Evolutionary conservation across 2,797 vertebrate species (phyloP).

Genomic region (Cossypha caffra): DNA sequence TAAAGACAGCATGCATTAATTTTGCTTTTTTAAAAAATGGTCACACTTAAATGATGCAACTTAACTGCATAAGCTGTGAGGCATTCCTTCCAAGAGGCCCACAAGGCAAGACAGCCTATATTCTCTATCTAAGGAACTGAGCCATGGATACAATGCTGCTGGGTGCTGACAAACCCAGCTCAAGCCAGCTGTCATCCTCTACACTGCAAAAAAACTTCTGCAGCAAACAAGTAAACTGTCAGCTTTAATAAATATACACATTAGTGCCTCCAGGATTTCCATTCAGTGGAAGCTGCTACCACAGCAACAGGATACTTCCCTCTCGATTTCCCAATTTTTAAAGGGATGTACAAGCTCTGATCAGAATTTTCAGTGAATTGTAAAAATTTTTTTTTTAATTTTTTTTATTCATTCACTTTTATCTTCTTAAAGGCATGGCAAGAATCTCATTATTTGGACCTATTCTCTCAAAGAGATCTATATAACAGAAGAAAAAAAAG

Average conservation of each 20-base stretch:
- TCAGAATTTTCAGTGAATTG: neutral
- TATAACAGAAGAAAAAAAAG: neutral
- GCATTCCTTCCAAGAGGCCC: neutral
- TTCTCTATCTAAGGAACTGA: neutral
- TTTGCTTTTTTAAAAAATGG: neutral
- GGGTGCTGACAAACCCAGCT: neutral
- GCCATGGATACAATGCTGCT: neutral
- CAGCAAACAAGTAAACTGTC: neutral
- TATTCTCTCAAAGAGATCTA: neutral
- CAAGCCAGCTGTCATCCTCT: neutral
- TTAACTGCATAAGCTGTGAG: neutral
- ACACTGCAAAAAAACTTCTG: neutral
- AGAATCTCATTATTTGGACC: neutral
- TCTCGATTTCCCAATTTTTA: neutral
- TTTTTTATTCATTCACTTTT: neutral
- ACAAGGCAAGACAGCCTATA: neutral
- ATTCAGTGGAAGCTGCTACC: neutral
- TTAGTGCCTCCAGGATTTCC: neutral
- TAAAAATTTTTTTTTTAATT: neutral
- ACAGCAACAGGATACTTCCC: neutral
- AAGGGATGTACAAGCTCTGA: neutral
- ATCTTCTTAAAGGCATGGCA: neutral
- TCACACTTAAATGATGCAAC: neutral
- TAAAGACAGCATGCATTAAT: neutral
- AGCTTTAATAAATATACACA: neutral